Evolutionary conservation across 2,113 vertebrate genomes (phyloP).

Genomic region (Nycticryphes semicollaris): DNA sequence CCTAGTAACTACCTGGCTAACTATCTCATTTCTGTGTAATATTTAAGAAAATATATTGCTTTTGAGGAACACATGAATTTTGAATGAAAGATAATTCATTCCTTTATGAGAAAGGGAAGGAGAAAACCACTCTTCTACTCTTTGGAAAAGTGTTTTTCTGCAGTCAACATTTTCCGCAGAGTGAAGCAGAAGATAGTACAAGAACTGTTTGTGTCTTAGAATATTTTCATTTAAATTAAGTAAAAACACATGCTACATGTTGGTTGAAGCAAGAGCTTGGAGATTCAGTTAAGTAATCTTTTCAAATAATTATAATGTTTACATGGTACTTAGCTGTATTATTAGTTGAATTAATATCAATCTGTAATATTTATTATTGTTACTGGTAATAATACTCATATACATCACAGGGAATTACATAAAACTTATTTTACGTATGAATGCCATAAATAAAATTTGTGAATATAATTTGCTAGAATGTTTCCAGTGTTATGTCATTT

Average conservation of each 20-base stretch:
- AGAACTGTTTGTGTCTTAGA: background rate
- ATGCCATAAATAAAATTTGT: background rate
- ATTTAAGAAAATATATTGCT: slow-evolving; percentile 4
- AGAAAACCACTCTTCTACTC: background rate
- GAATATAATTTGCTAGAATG: background rate
- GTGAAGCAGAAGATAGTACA: background rate
- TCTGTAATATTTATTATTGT: background rate
- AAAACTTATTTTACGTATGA: background rate
- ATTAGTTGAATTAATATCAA: background rate
- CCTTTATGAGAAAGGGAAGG: background rate
- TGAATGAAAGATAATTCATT: background rate
- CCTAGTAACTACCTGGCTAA: background rate
- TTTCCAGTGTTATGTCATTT: background rate
- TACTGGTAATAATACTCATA: background rate
- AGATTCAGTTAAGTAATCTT: background rate
- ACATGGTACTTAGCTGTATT: background rate
- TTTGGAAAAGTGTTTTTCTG: background rate
- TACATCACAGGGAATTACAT: background rate
- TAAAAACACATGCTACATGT: background rate
- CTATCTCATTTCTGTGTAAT: background rate
- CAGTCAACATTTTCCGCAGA: background rate
- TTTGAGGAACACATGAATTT: background rate
- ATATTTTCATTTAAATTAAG: background rate
- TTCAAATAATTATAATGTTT: background rate
- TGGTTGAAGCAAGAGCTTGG: background rate